phyloP scores from a whole-genome alignment of 2,888 invertebrate genomes.

The Lycia hirtaria region DNA sequence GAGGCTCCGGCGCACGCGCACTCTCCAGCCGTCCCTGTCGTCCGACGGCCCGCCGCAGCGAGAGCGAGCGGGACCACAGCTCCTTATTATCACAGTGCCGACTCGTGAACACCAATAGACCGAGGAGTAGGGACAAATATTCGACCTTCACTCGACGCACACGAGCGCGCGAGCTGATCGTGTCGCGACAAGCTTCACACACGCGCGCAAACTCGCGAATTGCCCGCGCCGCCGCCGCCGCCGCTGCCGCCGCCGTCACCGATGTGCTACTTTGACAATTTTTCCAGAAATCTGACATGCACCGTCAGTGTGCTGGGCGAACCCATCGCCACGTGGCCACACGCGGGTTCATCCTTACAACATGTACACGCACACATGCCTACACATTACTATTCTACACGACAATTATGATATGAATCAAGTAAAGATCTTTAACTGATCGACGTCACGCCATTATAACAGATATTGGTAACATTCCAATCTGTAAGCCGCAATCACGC shows the following conservation, averaged over 20 bases:
- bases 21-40: constrained; percentile 73
- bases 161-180: constrained; percentile 66
- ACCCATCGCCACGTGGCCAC: constrained; percentile 69
- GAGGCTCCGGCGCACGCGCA: constrained; percentile 81
- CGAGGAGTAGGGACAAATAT: constrained; percentile 84
- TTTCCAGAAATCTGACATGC: constrained; percentile 84
- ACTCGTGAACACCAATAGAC: constrained; percentile 85
- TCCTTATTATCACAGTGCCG: constrained; percentile 80
- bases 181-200: constrained; percentile 70
- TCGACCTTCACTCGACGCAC: constrained; percentile 84
- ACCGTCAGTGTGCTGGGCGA: constrained; percentile 70
- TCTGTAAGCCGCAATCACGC: constrained; percentile 38
- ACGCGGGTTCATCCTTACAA: constrained; percentile 39
- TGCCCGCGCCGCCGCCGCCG: constrained; percentile 60
- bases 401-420: constrained; percentile 42
- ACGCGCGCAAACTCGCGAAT: constrained; percentile 66
- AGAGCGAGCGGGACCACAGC: constrained; percentile 74
- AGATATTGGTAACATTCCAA: constrained; percentile 44
- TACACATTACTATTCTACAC: constrained; percentile 32
- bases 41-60: constrained; percentile 45
- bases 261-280: constrained; percentile 82
- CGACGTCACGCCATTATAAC: constrained; percentile 43
- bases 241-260: constrained; percentile 55
- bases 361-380: constrained; percentile 16
- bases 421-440: constrained; percentile 43